phyloP scores from a whole-genome alignment of 2,113 vertebrate species.

The Phrynosoma platyrhinos region DNA sequence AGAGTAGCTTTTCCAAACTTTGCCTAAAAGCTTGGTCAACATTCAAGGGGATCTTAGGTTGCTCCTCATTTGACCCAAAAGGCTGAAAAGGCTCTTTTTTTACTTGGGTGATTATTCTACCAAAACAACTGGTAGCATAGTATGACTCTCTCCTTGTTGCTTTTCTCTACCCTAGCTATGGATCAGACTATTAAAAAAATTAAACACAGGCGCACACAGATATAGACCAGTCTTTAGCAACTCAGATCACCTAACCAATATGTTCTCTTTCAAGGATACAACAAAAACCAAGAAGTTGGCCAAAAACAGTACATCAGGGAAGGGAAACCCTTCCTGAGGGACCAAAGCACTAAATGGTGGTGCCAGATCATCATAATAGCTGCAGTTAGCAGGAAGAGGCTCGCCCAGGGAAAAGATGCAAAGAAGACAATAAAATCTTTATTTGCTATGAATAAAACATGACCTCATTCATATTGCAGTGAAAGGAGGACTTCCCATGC shows the following conservation, averaged over 20 bases:
- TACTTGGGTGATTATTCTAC: neutral
- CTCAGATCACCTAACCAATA: neutral
- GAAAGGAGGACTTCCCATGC: conserved; percentile 6
- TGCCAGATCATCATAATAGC: conserved; percentile 10
- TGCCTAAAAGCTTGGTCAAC: neutral
- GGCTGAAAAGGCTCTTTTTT: neutral
- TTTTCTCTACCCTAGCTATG: neutral
- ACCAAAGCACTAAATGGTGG: neutral
- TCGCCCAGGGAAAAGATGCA: neutral
- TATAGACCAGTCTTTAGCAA: neutral
- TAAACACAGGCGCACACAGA: neutral
- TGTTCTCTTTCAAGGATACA: neutral
- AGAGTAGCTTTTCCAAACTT: too few species aligned
- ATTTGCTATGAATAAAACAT: conserved; percentile 50
- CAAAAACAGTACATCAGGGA: neutral
- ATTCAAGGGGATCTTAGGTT: neutral
- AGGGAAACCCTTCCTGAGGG: rapidly evolving
- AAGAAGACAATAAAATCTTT: conserved; percentile 35
- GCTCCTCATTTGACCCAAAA: neutral
- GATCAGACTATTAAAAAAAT: neutral
- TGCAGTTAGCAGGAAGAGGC: neutral
- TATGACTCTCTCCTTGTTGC: neutral
- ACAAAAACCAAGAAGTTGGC: conserved; percentile 12
- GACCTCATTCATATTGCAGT: neutral
- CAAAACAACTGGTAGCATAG: neutral